phyloP scores from a whole-genome alignment of 1,140 invertebrate species.

The Drosophila watanabei region DNA sequence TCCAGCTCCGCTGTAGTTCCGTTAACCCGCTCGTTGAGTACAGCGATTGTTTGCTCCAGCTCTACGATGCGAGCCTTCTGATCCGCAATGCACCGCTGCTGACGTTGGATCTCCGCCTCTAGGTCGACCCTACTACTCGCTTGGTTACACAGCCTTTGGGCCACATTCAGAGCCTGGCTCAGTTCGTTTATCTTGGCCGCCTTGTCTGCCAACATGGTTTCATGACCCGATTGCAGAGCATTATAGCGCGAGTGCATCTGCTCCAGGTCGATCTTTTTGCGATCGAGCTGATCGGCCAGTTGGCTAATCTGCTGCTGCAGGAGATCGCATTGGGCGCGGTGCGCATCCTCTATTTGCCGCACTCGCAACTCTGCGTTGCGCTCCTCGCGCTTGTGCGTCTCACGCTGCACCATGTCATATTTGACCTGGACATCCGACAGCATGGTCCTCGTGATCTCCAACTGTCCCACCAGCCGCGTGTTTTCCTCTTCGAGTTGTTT shows the following conservation, averaged over 20 bases:
- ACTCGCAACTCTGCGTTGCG: constrained; percentile 62
- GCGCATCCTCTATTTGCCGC: constrained; percentile 71
- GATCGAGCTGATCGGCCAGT: constrained; percentile 67
- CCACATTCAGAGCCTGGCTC: constrained; percentile 86
- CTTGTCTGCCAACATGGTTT: constrained; percentile 87
- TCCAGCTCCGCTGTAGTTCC: constrained; percentile 74
- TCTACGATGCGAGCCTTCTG: constrained; percentile 64
- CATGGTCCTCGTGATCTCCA: constrained; percentile 70
- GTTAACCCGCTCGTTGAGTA: constrained; percentile 63
- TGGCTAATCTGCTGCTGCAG: constrained; percentile 72
- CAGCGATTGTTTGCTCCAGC: constrained; percentile 71
- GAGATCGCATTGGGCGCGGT: constrained; percentile 72
- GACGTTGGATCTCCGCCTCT: constrained; percentile 54
- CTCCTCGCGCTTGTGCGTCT: constrained; percentile 64
- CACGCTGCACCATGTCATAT: constrained; percentile 75
- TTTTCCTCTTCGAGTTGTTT: constrained; percentile 71
- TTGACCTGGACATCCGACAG: constrained; percentile 73
- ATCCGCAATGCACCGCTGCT: constrained; percentile 62
- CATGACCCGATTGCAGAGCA: constrained; percentile 86
- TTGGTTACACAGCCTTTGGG: constrained; percentile 82
- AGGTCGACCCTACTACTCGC: constrained; percentile 46
- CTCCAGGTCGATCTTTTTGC: constrained; percentile 87
- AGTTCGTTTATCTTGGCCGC: constrained; percentile 87
- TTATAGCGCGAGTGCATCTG: constrained; percentile 86
- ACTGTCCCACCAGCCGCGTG: constrained; percentile 57